phyloP scores from a whole-genome alignment of 2,888 invertebrate species.

The Pemphredon lugubris region DNA sequence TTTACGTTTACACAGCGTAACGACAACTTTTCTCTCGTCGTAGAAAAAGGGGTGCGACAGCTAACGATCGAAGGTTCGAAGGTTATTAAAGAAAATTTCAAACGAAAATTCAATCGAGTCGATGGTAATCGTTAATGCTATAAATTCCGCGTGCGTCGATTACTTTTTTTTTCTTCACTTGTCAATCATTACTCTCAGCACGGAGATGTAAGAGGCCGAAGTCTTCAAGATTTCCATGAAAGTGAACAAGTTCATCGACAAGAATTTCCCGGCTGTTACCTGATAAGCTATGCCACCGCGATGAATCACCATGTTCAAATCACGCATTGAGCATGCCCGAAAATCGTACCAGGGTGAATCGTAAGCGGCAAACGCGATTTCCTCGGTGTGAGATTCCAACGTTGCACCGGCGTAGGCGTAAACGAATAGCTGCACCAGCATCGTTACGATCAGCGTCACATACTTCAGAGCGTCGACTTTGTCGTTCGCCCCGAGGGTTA shows the following conservation, averaged over 20 bases:
- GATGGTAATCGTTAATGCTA: not conserved
- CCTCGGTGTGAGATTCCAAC: constrained; percentile 60
- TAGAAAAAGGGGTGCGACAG: no score
- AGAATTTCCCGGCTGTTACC: constrained; percentile 71
- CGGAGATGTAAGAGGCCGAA: constrained; percentile 69
- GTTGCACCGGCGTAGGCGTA: constrained; percentile 69
- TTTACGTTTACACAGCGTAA: no score
- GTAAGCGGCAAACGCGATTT: constrained; percentile 60
- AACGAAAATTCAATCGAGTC: no score
- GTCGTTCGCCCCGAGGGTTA: constrained; percentile 59
- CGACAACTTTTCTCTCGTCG: no score
- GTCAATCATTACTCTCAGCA: constrained; percentile 66
- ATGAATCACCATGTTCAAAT: constrained; percentile 62
- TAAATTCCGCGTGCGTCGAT: not conserved
- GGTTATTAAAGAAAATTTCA: no score
- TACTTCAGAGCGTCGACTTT: constrained; percentile 61
- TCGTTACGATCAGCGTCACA: constrained; percentile 57
- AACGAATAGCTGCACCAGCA: constrained; percentile 67
- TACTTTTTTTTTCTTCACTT: constrained; percentile 31
- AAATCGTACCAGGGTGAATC: constrained; percentile 64
- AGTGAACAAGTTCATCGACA: constrained; percentile 68
- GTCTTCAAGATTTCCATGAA: constrained; percentile 70
- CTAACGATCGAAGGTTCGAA: no score
- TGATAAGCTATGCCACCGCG: constrained; percentile 58
- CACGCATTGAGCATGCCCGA: constrained; percentile 44